Base-by-base conservation (phyloP, 2,797 vertebrate species). In the Delichon dasypus region DNA sequence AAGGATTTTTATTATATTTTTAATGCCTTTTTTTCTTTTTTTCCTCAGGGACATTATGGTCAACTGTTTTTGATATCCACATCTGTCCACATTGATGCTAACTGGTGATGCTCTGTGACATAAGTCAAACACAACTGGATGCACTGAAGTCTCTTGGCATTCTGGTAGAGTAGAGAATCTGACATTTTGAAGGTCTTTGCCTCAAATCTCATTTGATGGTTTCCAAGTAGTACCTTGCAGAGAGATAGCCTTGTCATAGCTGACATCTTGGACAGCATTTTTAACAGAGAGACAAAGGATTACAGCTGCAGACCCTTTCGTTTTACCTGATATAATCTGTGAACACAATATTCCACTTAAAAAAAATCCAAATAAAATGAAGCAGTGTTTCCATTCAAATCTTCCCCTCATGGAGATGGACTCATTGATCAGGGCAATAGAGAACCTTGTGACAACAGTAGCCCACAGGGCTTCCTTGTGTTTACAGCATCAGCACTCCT, bases 251-350 rank as follows among this genome's bases (percentile, higher is more conserved):
- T 65, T 93, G 66, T 88, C 61, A 29, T 42, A 92, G 57, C 16
- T 78, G 51, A 55, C 36, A 16, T 38, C 17, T 13, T 78, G 58
- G 54, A 48, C 38, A 34, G 40, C 26, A 48, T 36, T 40, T 88
- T 92, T 92, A 85, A 85, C 44, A 70, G 45, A 76, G 40, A 93
- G 61, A 85, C 57, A 64, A 81, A 80, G 26, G n/a, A 89, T 68
- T 85, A 82, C 32, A 68, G 51, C 11, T 53, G 17, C 45, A 92
- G 45, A 23, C 34, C 16, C 34, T 82, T 73, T 76, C 29, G 38
- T 61, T 67, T 75, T 48, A 13, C n/a, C 34, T 77, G 58, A 58
- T 26, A 42, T 53, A 73, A 27, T 74, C 47, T 67, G 16, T 2
- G 2, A 93, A 42, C 10, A 66, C 29, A 40, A 40, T 84, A 70